phyloP scores from a whole-genome alignment of 2,113 vertebrate species.

The Bufo gargarizans region DNA sequence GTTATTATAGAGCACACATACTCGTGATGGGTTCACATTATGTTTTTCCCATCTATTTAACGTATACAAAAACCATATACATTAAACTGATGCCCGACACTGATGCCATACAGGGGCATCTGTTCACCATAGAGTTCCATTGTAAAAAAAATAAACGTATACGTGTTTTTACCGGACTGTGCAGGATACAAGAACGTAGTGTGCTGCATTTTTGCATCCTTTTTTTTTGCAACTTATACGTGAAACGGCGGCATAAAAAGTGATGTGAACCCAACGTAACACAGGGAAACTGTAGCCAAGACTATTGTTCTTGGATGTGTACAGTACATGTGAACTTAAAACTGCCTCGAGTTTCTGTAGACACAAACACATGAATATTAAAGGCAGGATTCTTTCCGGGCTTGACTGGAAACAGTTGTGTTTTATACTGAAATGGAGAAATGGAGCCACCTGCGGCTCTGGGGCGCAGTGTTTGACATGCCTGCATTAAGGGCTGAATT shows the following conservation, averaged over 20 bases:
- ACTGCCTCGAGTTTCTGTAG: not conserved
- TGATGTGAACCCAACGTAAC: no score
- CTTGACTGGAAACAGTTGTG: constrained; percentile 3
- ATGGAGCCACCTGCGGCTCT: not conserved
- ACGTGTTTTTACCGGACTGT: no score
- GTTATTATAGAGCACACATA: not conserved
- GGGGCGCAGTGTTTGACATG: constrained; percentile 14
- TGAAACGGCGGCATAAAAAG: no score
- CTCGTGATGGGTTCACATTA: not conserved
- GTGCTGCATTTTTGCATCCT: no score
- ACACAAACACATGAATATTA: constrained; percentile 24
- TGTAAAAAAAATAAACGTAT: no score
- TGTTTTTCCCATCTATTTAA: no score
- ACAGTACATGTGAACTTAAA: not conserved
- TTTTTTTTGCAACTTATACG: no score
- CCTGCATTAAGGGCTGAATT: constrained; percentile 22
- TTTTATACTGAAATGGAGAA: constrained; percentile 11
- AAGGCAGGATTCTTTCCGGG: constrained; percentile 6
- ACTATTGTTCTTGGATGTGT: not conserved
- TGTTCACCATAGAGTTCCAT: no score
- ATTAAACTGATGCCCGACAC: no score
- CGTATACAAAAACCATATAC: no score
- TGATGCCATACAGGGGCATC: no score
- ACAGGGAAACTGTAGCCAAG: not conserved
- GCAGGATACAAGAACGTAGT: no score